Base-by-base conservation (phyloP, 2,113 vertebrate species). In the Chlamydotis undulata region DNA sequence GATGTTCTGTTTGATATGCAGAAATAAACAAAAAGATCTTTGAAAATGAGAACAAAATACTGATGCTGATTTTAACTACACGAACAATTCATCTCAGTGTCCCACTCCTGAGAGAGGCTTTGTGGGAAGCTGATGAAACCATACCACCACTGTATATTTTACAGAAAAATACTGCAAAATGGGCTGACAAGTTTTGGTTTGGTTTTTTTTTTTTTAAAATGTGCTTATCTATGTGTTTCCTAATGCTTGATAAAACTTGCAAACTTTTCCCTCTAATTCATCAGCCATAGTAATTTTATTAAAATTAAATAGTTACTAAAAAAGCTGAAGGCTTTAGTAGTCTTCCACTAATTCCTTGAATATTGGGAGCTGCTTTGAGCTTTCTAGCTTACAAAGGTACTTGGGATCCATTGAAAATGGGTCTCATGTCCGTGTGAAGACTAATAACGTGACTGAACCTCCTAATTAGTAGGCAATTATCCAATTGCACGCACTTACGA, bases 31-130 rank as follows among this genome's bases (percentile, higher is more conserved):
- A 83, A 93, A 80, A 61, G 43, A 15, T 23, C 18, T 83, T 92
- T 94, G 57, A 78, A 78, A 93, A 74, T n/a, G 33, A 90, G 25
- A 79, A 28, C 37, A 31, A 87, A 96, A 53, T 73, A 50, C 22
- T 50, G 71, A 63, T 70, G 35, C 52, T 60, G 76, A 50, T 35
- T 19, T 53, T 75, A 61, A 9, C 15, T 41, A 80, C 64, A 26
- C 8, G 63, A 69, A 63, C n/a, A 78, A 39, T 64, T 93, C 17
- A 47, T 55, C 64, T 94, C 39, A 60, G 21, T 83, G 21, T 68
- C 63, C 73, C 19, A 18, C 14, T 77, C 39, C 92, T 56, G 7
- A 35, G 26, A 77, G 12, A 94, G 55, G 35, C 31, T 43, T 76
- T 73, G 45, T 83, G 43, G 41, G 75, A 69, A 81, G 75, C 5